These are phyloP conservation scores for Hylaeus volcanicus DNA, from an alignment of 1,140 invertebrate species.

Conservation along the genomic window DNA sequence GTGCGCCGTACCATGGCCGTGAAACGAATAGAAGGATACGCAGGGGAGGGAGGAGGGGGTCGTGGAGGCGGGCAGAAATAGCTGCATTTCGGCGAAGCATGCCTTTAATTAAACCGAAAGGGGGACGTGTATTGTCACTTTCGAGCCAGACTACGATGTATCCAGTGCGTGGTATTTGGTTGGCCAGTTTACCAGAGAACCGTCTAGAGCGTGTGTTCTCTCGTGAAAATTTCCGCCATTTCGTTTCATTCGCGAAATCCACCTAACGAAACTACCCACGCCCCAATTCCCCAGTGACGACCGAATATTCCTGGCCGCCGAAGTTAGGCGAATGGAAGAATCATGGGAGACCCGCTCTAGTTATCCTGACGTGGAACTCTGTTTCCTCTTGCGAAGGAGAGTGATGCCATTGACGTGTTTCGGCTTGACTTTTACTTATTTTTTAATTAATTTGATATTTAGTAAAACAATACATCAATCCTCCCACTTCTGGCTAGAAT, in stretches of 20 bases:
- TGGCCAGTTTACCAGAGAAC: conserved; percentile 41
- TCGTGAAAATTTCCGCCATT: conserved; percentile 64
- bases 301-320: conserved; percentile 9
- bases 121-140: conserved; percentile 70
- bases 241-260: conserved; percentile 61
- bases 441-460: too few species aligned
- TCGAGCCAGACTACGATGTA: conserved; percentile 37
- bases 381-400: background rate
- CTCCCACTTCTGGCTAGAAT: too few species aligned
- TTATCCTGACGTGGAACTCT: too few species aligned
- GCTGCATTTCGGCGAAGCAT: conserved; percentile 58
- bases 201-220: conserved; percentile 23
- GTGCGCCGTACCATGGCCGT: conserved; percentile 31
- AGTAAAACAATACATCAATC: too few species aligned
- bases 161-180: conserved; percentile 41
- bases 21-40: conserved; percentile 42
- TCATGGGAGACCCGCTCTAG: too few species aligned
- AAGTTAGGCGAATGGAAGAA: too few species aligned
- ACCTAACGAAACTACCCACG: conserved; percentile 63
- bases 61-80: conserved; percentile 28
- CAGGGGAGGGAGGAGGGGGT: background rate
- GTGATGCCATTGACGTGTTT: too few species aligned
- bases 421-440: too few species aligned
- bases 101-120: conserved; percentile 71
- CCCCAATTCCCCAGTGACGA: conserved; percentile 37